Evolutionary conservation across 1,140 invertebrate species (phyloP).

Genomic region (Aleiodes sp.): DNA sequence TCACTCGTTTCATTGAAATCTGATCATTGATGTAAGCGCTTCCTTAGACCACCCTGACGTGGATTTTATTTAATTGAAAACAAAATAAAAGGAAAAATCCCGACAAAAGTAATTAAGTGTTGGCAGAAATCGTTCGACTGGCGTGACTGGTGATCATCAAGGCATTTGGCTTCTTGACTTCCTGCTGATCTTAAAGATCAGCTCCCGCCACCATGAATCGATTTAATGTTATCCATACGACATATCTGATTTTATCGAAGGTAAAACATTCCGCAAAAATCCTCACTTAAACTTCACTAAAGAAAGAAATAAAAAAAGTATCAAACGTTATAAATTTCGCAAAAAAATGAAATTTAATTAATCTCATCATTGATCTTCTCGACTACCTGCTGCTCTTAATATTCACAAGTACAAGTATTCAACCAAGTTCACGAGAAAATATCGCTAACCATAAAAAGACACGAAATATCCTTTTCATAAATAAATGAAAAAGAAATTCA

Average conservation of each 20-base stretch:
- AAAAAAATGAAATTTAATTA: background rate
- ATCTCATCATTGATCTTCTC: background rate
- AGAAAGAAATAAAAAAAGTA: background rate
- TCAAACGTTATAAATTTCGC: background rate
- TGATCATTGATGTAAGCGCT: too few species aligned
- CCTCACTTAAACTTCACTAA: background rate
- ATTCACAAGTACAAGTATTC: background rate
- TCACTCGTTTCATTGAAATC: too few species aligned
- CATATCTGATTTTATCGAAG: slow-evolving; percentile 5
- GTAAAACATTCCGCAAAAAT: too few species aligned
- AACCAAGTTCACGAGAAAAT: background rate
- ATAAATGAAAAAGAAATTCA: background rate
- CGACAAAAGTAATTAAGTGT: slow-evolving; percentile 56
- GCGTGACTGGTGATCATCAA: slow-evolving; percentile 55
- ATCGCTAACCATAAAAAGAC: background rate
- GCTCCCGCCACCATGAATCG: slow-evolving; percentile 7
- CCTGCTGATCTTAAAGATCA: slow-evolving; percentile 45
- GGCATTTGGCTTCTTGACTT: slow-evolving; percentile 32
- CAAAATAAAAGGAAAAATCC: background rate
- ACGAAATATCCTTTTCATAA: background rate
- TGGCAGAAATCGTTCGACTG: slow-evolving; percentile 54
- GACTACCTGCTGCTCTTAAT: background rate
- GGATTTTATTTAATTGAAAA: slow-evolving; percentile 28
- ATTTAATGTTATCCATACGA: slow-evolving; percentile 7
- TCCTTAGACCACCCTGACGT: slow-evolving; percentile 54